Conservation (phyloP, 2,888 invertebrate genomes). For the Torymus texanus region DNA sequence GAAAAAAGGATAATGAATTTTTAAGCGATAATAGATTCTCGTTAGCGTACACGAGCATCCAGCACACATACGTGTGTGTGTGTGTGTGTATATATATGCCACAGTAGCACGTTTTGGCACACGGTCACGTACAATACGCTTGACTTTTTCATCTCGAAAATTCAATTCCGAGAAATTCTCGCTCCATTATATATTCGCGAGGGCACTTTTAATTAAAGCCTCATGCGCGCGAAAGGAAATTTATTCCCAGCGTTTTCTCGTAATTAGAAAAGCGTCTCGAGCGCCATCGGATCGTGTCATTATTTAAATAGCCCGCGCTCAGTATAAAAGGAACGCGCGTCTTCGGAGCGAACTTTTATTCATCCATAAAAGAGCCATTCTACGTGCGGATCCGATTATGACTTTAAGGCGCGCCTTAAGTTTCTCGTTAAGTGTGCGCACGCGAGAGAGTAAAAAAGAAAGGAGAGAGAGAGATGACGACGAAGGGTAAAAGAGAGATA, state of each 20-base stretch:
- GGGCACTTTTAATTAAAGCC: slow-evolving; percentile 33
- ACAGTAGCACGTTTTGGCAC: neutral
- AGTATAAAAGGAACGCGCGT: neutral
- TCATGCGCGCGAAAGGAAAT: neutral
- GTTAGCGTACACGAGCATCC: slow-evolving; percentile 4
- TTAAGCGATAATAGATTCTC: slow-evolving; percentile 34
- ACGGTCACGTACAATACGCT: neutral
- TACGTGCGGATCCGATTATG: slow-evolving; percentile 38
- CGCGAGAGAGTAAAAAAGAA: slow-evolving; percentile 56
- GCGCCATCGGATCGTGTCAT: slow-evolving; percentile 36
- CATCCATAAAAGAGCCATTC: slow-evolving; percentile 43
- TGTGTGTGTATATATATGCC: no score
- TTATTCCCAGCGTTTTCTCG: slow-evolving; percentile 25
- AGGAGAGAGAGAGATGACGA: neutral
- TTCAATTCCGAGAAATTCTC: slow-evolving; percentile 7
- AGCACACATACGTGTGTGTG: no score
- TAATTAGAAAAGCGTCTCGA: slow-evolving; percentile 27
- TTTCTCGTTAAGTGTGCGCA: slow-evolving; percentile 55
- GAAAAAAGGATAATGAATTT: slow-evolving; percentile 36
- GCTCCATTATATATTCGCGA: neutral
- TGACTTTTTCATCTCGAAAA: slow-evolving; percentile 13
- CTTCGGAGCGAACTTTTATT: slow-evolving; percentile 28
- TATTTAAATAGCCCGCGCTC: slow-evolving; percentile 42
- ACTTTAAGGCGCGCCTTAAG: slow-evolving; percentile 20
- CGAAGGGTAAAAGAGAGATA: slow-evolving; percentile 3